Evolutionary conservation across 2,888 invertebrate species (phyloP).

Genomic region (Thalpophila matura): DNA sequence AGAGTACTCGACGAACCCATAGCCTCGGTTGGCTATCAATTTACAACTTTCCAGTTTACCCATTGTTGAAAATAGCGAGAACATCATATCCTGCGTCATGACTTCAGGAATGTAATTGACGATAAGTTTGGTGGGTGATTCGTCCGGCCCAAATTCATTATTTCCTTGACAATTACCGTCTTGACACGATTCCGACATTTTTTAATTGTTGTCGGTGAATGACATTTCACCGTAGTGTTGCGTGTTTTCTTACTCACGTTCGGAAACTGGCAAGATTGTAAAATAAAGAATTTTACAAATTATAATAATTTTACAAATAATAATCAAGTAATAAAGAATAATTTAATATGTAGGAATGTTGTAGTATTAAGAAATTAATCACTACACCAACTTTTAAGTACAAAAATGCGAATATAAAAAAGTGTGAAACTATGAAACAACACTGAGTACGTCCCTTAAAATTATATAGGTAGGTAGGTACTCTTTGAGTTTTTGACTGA

Average conservation of each 20-base stretch:
- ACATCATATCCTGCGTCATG: constrained; percentile 91
- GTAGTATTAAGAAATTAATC: too few species aligned
- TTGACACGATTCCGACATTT: constrained; percentile 92
- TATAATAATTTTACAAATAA: too few species aligned
- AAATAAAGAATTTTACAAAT: too few species aligned
- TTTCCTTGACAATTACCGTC: constrained; percentile 91
- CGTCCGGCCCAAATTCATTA: constrained; percentile 89
- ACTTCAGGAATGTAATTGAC: constrained; percentile 91
- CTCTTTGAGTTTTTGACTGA: too few species aligned
- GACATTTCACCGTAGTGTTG: constrained; percentile 87
- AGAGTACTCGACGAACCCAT: constrained; percentile 90
- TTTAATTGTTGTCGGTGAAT: constrained; percentile 91
- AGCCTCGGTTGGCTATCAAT: constrained; percentile 90
- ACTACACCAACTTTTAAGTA: too few species aligned
- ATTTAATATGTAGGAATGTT: too few species aligned
- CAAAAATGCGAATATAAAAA: too few species aligned
- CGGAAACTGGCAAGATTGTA: constrained; percentile 65
- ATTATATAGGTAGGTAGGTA: too few species aligned
- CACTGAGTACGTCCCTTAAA: too few species aligned
- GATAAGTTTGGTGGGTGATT: constrained; percentile 91
- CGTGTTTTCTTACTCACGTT: constrained; percentile 75
- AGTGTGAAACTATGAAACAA: too few species aligned
- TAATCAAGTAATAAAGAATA: too few species aligned
- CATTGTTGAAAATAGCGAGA: constrained; percentile 90
- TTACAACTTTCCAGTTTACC: constrained; percentile 91